Conservation (phyloP, 1,140 invertebrate species). For the Diorhabda sublineata region DNA sequence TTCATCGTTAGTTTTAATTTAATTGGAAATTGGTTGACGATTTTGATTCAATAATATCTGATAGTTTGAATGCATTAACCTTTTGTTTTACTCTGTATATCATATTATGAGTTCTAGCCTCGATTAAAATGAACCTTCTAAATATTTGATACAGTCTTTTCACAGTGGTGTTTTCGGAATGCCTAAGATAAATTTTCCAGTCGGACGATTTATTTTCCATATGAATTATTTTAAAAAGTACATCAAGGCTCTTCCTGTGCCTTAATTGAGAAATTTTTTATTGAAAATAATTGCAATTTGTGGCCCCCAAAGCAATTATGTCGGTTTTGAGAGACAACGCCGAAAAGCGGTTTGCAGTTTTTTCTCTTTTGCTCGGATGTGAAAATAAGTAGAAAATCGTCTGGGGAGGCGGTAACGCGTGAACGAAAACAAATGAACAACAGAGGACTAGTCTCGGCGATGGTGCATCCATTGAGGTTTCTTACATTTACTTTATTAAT, state of each 20-base stretch:
- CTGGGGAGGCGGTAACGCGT: constrained; percentile 10
- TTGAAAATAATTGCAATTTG: constrained; percentile 11
- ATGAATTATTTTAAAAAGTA: background rate
- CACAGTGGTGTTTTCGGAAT: too few species aligned
- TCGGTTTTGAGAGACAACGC: background rate
- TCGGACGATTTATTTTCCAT: too few species aligned
- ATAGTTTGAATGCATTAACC: too few species aligned
- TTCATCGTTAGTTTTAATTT: too few species aligned
- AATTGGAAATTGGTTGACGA: too few species aligned
- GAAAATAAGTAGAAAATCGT: constrained; percentile 16
- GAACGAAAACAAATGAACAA: constrained; percentile 5
- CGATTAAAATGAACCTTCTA: too few species aligned
- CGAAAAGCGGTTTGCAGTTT: background rate
- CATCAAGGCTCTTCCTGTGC: constrained; percentile 5
- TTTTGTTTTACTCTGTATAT: too few species aligned
- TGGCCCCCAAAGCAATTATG: constrained; percentile 13
- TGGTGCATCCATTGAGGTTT: background rate
- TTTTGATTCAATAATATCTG: too few species aligned
- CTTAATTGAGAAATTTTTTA: constrained; percentile 14
- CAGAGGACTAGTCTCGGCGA: background rate
- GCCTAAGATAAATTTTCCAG: too few species aligned
- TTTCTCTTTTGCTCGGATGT: constrained; percentile 6
- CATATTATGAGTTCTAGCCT: too few species aligned
- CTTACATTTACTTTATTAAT: background rate
- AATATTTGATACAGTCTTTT: too few species aligned